phyloP scores from a whole-genome alignment of 2,888 invertebrate genomes.

The Galerucella calmariensis region DNA sequence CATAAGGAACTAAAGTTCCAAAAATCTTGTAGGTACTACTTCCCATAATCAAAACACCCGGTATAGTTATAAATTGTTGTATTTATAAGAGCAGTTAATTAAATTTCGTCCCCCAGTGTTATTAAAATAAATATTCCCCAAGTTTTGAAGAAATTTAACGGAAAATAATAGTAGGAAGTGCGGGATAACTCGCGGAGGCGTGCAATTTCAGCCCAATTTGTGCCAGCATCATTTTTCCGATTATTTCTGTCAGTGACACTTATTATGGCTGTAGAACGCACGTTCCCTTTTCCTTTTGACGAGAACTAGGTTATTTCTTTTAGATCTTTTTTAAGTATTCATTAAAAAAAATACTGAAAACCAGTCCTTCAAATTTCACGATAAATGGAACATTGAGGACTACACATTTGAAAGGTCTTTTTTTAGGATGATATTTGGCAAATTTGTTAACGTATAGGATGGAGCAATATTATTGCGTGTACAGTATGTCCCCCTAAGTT shows the following conservation, averaged over 20 bases:
- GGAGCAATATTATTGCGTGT: too few species aligned
- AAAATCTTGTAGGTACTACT: too few species aligned
- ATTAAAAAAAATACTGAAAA: conserved; percentile 13
- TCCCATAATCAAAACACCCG: too few species aligned
- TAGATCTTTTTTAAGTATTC: conserved; percentile 17
- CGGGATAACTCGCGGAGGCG: conserved; percentile 17
- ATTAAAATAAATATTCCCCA: conserved; percentile 18
- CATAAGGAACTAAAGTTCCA: too few species aligned
- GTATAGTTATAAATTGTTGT: too few species aligned
- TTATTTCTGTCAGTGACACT: conserved; percentile 30
- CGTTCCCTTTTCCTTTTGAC: not conserved
- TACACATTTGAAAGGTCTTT: not conserved
- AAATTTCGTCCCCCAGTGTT: not conserved
- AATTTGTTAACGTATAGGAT: not conserved
- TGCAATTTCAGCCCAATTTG: conserved; percentile 31
- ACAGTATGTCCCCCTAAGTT: too few species aligned
- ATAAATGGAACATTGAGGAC: conserved; percentile 12
- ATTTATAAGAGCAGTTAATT: not conserved
- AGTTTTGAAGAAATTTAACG: conserved; percentile 20
- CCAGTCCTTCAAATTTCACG: conserved; percentile 6
- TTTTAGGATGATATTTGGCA: conserved; percentile 18
- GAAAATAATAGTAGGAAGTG: not conserved
- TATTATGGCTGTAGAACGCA: conserved; percentile 26
- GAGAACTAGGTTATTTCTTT: conserved; percentile 25
- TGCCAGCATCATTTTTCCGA: conserved; percentile 15